Conservation (phyloP, 2,888 invertebrate genomes). For the Polydrusus cervinus region DNA sequence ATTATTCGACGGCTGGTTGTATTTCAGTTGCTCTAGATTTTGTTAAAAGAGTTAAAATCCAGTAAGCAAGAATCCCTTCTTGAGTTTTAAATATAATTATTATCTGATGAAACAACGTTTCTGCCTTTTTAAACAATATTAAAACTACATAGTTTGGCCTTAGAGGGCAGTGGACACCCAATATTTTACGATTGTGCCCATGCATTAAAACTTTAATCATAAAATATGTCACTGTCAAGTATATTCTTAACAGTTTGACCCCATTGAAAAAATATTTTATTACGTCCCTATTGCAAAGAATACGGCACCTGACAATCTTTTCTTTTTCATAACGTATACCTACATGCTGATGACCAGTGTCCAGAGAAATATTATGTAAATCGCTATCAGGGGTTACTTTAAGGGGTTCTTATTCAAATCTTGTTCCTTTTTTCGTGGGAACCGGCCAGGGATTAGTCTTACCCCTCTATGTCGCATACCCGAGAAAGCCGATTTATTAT, state of each 20-base stretch:
- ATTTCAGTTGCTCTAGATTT: too few relatives aligned
- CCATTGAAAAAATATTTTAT: conserved; percentile 49
- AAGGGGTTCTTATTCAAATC: conserved; percentile 66
- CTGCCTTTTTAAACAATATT: too few relatives aligned
- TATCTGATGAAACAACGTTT: too few relatives aligned
- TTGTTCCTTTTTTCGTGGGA: conserved; percentile 66
- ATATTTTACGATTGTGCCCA: conserved; percentile 2
- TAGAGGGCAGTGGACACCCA: too few relatives aligned
- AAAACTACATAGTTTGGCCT: too few relatives aligned
- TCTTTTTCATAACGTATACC: conserved; percentile 55
- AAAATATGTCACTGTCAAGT: conserved; percentile 38
- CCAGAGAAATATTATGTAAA: conserved; percentile 68
- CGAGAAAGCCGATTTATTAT: conserved; percentile 60
- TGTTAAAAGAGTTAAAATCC: too few relatives aligned
- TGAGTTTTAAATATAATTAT: too few relatives aligned
- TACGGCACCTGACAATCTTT: conserved; percentile 50
- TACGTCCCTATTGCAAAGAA: conserved; percentile 41
- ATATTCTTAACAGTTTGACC: conserved; percentile 35
- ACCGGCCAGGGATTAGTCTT: conserved; percentile 57
- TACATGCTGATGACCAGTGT: conserved; percentile 67
- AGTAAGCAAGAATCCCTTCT: too few relatives aligned
- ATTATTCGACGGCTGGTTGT: too few relatives aligned
- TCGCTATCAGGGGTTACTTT: conserved; percentile 61
- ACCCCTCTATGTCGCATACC: conserved; percentile 54
- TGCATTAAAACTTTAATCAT: conserved; percentile 20